Evolutionary conservation across 1,140 invertebrate species (phyloP).

Genomic region (Matsumurasca onukii): DNA sequence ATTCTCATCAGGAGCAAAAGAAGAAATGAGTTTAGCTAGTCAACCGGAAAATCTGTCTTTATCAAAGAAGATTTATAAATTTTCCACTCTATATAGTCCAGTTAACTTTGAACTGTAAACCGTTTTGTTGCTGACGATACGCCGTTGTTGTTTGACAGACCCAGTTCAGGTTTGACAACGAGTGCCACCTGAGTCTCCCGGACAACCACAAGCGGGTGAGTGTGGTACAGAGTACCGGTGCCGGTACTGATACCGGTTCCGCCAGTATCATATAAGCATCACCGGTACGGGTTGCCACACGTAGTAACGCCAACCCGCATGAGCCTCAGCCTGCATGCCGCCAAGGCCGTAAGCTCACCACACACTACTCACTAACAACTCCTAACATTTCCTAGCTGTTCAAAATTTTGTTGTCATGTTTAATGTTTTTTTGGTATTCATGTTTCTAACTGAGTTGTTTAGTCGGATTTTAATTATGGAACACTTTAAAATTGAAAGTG

Average conservation of each 20-base stretch:
- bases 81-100: background rate
- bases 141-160: constrained; percentile 65
- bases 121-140: background rate
- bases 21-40: too few relatives aligned
- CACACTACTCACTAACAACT: too few relatives aligned
- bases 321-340: constrained; percentile 55
- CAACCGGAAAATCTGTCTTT: too few relatives aligned
- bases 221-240: constrained; percentile 46
- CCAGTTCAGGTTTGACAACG: constrained; percentile 98
- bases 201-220: constrained; percentile 96
- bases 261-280: too few relatives aligned
- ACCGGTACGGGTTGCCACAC: constrained; percentile 30
- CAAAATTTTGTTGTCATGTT: too few relatives aligned
- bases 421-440: too few relatives aligned
- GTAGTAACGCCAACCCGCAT: too few relatives aligned
- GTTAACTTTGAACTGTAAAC: background rate
- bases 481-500: too few relatives aligned
- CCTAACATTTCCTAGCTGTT: too few relatives aligned
- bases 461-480: too few relatives aligned
- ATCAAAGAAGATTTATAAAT: background rate
- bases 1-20: too few relatives aligned
- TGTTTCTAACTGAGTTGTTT: too few relatives aligned
- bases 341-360: constrained; percentile 57
- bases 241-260: background rate
- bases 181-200: constrained; percentile 92